Evolutionary conservation across 37 sponge, comb jelly and placozoan species (phyloP).

Genomic region (Dysidea cf. avara): DNA sequence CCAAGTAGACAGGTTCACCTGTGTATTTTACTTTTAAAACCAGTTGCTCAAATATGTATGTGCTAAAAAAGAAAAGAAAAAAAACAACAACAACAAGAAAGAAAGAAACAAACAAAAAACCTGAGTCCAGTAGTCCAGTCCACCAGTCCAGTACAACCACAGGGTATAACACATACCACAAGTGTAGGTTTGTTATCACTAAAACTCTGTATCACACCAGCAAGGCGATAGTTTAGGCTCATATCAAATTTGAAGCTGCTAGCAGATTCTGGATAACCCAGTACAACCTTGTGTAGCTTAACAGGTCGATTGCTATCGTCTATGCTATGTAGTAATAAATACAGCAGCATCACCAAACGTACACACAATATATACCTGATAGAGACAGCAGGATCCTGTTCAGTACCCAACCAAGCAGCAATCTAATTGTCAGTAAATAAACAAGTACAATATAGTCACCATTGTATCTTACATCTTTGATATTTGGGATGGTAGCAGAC

Average conservation of each 20-base stretch:
- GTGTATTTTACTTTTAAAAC: too few species aligned
- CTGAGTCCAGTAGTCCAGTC: too few species aligned
- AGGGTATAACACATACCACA: constrained; percentile 52
- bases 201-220: constrained; percentile 86
- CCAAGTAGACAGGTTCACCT: too few species aligned
- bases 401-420: constrained; percentile 85
- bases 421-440: constrained; percentile 31
- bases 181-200: constrained; percentile 92
- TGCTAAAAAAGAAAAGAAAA: neutral
- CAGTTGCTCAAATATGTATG: too few species aligned
- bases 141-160: neutral
- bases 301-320: constrained; percentile 97
- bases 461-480: constrained; percentile 68
- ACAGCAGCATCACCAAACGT: too few species aligned
- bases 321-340: constrained; percentile 41
- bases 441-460: neutral
- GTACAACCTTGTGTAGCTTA: constrained; percentile 85
- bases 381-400: constrained; percentile 54
- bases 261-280: constrained; percentile 77
- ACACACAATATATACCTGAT: constrained; percentile 25
- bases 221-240: constrained; percentile 89
- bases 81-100: neutral
- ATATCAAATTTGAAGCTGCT: constrained; percentile 94
- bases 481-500: constrained; percentile 99
- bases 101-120: constrained; percentile 2